These are phyloP conservation scores for Brachylomia viminalis DNA, from an alignment of 2,888 invertebrate species.

Conservation along the genomic window DNA sequence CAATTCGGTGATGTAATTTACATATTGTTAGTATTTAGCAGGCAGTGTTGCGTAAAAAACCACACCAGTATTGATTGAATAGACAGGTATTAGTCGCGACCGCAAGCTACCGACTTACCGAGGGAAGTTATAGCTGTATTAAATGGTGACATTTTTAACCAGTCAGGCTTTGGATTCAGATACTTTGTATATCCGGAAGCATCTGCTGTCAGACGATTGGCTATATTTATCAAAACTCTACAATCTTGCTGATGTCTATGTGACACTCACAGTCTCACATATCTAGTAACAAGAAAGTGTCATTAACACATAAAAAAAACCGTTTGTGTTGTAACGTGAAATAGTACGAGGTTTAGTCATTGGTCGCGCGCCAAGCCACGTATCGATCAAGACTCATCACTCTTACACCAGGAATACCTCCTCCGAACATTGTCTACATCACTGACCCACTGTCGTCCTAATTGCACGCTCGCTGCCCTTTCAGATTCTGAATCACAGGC, in stretches of 20 bases:
- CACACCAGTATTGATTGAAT: slow-evolving; percentile 45
- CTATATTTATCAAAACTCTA: slow-evolving; percentile 19
- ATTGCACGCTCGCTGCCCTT: slow-evolving; percentile 78
- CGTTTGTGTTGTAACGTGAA: slow-evolving; percentile 45
- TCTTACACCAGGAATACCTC: slow-evolving; percentile 63
- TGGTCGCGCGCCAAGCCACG: slow-evolving; percentile 75
- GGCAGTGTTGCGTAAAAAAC: slow-evolving; percentile 56
- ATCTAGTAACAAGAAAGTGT: slow-evolving; percentile 36
- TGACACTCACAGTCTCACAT: slow-evolving; percentile 15
- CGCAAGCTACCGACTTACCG: slow-evolving; percentile 41
- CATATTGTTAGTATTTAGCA: slow-evolving; percentile 35
- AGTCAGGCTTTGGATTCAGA: background rate
- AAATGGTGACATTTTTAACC: slow-evolving; percentile 20
- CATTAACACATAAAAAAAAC: slow-evolving; percentile 33
- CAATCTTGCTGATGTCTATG: slow-evolving; percentile 7
- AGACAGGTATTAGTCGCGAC: slow-evolving; percentile 26
- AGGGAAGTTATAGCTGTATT: slow-evolving; percentile 31
- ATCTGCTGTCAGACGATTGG: slow-evolving; percentile 13
- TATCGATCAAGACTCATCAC: slow-evolving; percentile 61
- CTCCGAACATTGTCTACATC: slow-evolving; percentile 71
- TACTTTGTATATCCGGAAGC: slow-evolving; percentile 16
- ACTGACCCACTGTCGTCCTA: slow-evolving; percentile 78
- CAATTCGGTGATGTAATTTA: slow-evolving; percentile 31
- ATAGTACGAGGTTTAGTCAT: slow-evolving; percentile 63
- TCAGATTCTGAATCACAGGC: slow-evolving; percentile 79